Conservation (phyloP, 2,113 vertebrate species). For the Oceanites oceanicus region DNA sequence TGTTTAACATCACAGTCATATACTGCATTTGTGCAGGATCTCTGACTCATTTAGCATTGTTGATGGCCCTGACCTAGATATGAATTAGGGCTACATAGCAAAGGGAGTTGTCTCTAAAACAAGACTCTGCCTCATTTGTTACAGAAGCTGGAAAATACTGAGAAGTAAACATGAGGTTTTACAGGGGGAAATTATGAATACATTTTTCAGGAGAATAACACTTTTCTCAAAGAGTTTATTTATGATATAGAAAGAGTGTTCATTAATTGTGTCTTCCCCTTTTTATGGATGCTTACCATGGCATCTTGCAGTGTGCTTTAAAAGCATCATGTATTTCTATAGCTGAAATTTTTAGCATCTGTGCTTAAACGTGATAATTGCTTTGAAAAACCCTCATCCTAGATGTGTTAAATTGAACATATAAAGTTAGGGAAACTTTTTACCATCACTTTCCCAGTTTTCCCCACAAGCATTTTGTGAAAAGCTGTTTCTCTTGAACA, state of each 20-base stretch:
- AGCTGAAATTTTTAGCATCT: neutral
- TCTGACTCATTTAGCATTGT: neutral
- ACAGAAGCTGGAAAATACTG: neutral
- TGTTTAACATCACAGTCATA: neutral
- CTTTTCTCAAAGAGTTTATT: neutral
- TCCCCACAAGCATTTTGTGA: neutral
- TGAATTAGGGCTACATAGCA: neutral
- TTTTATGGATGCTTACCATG: neutral
- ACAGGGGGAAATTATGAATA: neutral
- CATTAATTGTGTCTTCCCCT: neutral
- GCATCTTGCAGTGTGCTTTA: neutral
- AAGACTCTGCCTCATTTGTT: neutral
- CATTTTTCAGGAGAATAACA: neutral
- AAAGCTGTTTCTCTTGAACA: neutral
- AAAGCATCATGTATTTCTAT: neutral
- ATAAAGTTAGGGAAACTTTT: neutral
- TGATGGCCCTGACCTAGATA: neutral
- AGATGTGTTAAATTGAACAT: neutral
- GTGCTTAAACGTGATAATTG: neutral
- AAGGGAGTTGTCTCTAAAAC: neutral
- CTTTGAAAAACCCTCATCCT: neutral
- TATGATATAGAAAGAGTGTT: neutral
- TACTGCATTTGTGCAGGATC: neutral
- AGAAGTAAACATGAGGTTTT: neutral
- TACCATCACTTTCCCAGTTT: neutral